Evolutionary conservation across 2,888 invertebrate species (phyloP), one percentile per base, ranked within the genome.

Genomic region (Dermolepida albohirtum): DNA sequence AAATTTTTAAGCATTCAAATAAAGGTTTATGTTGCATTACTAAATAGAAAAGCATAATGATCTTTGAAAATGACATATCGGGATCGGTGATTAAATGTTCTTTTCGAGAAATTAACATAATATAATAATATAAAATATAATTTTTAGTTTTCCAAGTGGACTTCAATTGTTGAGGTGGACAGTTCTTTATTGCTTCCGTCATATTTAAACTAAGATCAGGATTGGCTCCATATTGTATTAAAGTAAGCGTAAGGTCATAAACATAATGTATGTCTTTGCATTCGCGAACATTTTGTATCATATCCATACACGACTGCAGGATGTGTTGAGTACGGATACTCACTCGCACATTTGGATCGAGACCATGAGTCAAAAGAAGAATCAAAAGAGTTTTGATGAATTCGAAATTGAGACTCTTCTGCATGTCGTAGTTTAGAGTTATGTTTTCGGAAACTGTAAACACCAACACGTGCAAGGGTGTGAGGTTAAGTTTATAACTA

Each of bases 151-250:
- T 87, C 82, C 88, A 88, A 63, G 87, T 80, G 70, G 84, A 83
- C 67, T 82, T 80, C 67, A 80, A 65, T 39, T 69, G 72, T 69
- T 80, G 80, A 52, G 78, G 70, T 11, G 80, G 79, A 70, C 82
- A 81, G 68, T 79, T 80, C 68, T 82, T 82, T 74, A 84, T 80
- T 73, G 82, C 82, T 78, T 84, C 84, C 1, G 83, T 80, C 76
- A 84, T 83, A 71, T 81, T 83, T 41, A 90, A 84, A 74, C 87
- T 87, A 66, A 90, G 84, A 77, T 91, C 89, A 12, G 92, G 90
- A 84, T 92, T 88, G 47, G 91, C 92, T 62, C 92, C 92, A 78
- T 90, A 90, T 79, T 91, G 91, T 52, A 92, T 86, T 14, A 92
- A 85, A 0, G 90, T 90, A 70, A 89, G 81, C 2, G 91, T 89